Conservation (phyloP, 37 sponge, comb jelly and placozoan genomes). For the Ianthella basta region DNA sequence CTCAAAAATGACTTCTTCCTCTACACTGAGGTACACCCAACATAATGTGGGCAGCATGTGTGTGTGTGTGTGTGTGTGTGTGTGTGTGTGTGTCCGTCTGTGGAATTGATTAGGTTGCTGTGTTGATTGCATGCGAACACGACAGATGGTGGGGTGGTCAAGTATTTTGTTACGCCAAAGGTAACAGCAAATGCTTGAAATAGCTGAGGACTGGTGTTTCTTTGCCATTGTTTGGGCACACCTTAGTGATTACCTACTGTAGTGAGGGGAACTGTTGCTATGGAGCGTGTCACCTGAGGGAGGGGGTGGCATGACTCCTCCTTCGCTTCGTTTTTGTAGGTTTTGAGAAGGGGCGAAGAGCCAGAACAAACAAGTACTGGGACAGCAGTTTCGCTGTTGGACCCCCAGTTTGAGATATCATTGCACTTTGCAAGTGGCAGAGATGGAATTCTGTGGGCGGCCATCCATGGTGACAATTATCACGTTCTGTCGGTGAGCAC, state of each 20-base stretch:
- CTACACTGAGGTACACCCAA: neutral
- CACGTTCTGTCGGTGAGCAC: too few relatives aligned
- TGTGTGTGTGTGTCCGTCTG: slow-evolving; percentile 7
- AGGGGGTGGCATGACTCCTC: neutral
- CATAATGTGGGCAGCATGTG: slow-evolving; percentile 6
- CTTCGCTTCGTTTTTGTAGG: neutral
- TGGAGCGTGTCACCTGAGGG: neutral
- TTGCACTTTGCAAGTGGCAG: too few relatives aligned
- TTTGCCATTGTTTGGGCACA: neutral
- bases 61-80: slow-evolving; percentile 40
- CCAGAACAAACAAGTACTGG: neutral
- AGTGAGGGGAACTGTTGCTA: neutral
- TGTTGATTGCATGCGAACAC: neutral
- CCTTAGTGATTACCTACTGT: neutral
- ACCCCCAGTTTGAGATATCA: neutral
- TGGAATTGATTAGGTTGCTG: neutral
- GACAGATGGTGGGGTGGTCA: neutral
- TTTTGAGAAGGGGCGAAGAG: neutral
- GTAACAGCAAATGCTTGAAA: neutral
- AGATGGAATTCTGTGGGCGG: too few relatives aligned
- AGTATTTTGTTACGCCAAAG: neutral
- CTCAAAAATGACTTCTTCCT: slow-evolving; percentile 3
- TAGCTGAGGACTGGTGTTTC: neutral
- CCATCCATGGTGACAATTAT: too few relatives aligned
- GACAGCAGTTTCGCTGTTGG: neutral